Base-by-base conservation (phyloP, 2,888 invertebrate species). In the Palloptera scutellata region DNA sequence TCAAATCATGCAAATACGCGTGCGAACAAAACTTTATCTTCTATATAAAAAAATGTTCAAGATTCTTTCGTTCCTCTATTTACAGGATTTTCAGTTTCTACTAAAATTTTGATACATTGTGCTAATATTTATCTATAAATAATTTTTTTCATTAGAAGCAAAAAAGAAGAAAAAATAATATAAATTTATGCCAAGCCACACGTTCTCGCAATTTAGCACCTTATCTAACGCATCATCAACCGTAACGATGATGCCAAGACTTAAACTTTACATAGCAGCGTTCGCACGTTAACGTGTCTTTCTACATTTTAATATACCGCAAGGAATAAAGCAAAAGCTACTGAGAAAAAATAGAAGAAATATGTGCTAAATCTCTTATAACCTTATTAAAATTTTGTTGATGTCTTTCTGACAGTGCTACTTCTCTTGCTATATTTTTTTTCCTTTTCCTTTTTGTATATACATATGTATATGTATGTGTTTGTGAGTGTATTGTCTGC, bases 301-400 rank as follows among this genome's bases (percentile, higher is more conserved):
- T 11, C 19, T 17, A 53, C 15, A 13, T 53, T 53, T 3, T 13
- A 53, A 53, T 11, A 53, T 11, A 19, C 53, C 11, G 53, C 17
- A 19, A 19, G 30, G 2, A 30, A 30, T 30, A 2, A 30, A n/a
- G n/a, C n/a, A n/a, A n/a, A n/a, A n/a, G n/a, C n/a, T 30, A 4
- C 6, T 30, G 30, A 30, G 30, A 30, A 6, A 30, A 30, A 30
- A 30, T 4, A 30, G 30, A 30, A 30, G 30, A 53, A 8, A 48
- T 48, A 12, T 12, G 12, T 15, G 48, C 13, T 45, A 60, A 61
- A 52, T 61, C 57, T 55, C 51, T 61, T 66, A 61, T 57, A 51
- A 51, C 48, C 61, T 61, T 66, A 61, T 66, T 66, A 66, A 61
- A 48, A 66, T 61, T 61, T 61, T 52, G 6, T 2, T 57, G 54